Evolutionary conservation across 2,888 invertebrate genomes (phyloP).

Genomic region (Pyrrhia umbra): DNA sequence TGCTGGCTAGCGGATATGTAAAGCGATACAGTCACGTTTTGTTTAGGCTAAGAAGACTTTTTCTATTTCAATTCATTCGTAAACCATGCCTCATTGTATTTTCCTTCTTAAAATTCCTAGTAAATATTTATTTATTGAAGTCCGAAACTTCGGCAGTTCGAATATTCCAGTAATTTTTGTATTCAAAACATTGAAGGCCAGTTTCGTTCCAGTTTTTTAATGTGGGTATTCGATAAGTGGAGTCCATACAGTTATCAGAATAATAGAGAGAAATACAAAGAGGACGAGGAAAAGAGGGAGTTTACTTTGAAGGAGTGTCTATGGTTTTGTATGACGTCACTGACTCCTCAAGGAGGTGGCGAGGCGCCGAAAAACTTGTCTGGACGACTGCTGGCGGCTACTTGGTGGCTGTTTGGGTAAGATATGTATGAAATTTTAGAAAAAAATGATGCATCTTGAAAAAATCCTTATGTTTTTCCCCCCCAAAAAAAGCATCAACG

Average conservation of each 20-base stretch:
- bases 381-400: constrained; percentile 98
- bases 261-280: constrained; percentile 97
- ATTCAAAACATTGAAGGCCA: background rate
- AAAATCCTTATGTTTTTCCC: background rate
- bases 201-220: constrained; percentile 92
- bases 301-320: constrained; percentile 98
- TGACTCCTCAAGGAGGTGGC: constrained; percentile 98
- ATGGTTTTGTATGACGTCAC: constrained; percentile 99
- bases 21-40: constrained; percentile 26
- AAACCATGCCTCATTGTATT: background rate
- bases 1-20: constrained; percentile 6
- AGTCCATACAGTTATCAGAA: constrained; percentile 99
- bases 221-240: constrained; percentile 99
- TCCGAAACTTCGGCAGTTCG: background rate
- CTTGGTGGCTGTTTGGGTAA: constrained; percentile 99
- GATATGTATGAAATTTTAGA: too few relatives aligned
- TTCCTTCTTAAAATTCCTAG: background rate
- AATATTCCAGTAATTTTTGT: background rate
- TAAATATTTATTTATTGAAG: background rate
- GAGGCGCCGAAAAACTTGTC: constrained; percentile 99
- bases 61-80: constrained; percentile 1
- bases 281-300: constrained; percentile 98
- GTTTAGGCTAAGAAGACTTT: constrained; percentile 23
- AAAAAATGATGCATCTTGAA: too few relatives aligned
- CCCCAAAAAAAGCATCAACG: background rate